Conservation (phyloP, 1,140 invertebrate genomes). For the Trissolcus basalis region DNA sequence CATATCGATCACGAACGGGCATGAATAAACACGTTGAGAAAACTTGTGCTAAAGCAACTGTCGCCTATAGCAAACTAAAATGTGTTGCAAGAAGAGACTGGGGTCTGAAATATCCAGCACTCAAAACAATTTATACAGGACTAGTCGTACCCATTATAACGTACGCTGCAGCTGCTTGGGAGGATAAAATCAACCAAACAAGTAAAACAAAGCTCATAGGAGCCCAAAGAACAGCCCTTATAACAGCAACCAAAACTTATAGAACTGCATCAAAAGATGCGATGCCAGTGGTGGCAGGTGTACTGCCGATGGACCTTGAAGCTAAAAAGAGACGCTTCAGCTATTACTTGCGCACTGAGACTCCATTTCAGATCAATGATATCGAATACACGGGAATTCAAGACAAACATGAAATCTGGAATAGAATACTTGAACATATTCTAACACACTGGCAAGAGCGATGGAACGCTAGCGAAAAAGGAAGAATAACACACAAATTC, state of each 20-base stretch:
- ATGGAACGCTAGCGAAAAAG: background rate
- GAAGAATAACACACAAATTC: slow-evolving; percentile 1
- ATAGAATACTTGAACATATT: background rate
- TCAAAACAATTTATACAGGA: slow-evolving; percentile 17
- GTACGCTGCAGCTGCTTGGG: slow-evolving; percentile 25
- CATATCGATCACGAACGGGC: background rate
- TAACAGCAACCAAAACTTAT: slow-evolving; percentile 4
- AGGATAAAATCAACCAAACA: slow-evolving; percentile 1
- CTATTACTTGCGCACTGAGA: background rate
- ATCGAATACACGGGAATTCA: background rate
- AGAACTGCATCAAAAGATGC: slow-evolving; percentile 17
- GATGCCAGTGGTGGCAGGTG: slow-evolving; percentile 11
- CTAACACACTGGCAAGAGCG: slow-evolving; percentile 4
- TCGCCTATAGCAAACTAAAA: slow-evolving; percentile 10
- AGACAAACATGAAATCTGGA: background rate
- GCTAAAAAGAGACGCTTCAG: background rate
- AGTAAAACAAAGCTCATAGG: background rate
- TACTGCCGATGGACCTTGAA: slow-evolving; percentile 5
- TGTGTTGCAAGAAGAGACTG: slow-evolving; percentile 17
- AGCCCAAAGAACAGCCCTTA: slow-evolving; percentile 8
- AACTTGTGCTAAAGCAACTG: background rate
- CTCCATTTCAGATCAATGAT: background rate
- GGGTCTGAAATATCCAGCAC: slow-evolving; percentile 7
- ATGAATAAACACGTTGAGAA: slow-evolving; percentile 2
- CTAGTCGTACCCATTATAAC: slow-evolving; percentile 19